Evolutionary conservation across 2,888 invertebrate genomes (phyloP), one percentile per base, ranked within the genome.

Genomic region (Pycnomerus fuliginosus): DNA sequence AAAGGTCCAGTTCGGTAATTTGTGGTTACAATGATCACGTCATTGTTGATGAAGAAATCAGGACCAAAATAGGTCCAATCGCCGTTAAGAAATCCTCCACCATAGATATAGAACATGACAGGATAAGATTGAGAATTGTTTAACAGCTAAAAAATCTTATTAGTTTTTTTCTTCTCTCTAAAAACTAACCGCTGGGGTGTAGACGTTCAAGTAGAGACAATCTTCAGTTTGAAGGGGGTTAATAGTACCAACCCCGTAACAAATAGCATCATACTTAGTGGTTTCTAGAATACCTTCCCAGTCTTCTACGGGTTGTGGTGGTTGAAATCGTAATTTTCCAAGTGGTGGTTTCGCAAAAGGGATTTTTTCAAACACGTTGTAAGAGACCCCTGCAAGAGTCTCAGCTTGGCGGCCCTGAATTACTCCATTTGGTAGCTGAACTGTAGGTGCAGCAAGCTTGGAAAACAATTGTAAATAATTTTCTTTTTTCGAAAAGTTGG

Each of bases 1-100:
- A 59, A 61, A 23, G 56, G 53, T 28, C 61, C 61, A 3, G 60
- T 24, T 23, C 61, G 39, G 25, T 61, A 61, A 25, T 60, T 61
- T 12, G 58, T 45, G 5, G 48, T 48, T 2, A 62, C 62, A 16
- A 62, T 24, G 2, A 61, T 32, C 2, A 64, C 39, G 3, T 41
- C 31, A 25, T 56, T 32, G 20, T 61, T 52, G 29, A 64, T 55
- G 3, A 62, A 40, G 38, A 45, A 56, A 27, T 53, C 57, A 1
- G 59, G 48, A 7, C 40, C 42, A 27, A 49, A 33, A 14, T n/a
- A n/a, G 38, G 44, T n/a, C 2, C 3, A 2, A 14, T 8, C 10
- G 2, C 35, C 41, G 4, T 7, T 15, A 5, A 40, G 14, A 23
- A 44, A 48, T 7, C 48, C 44, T 2, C 48, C 48, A 1, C 48